phyloP scores from a whole-genome alignment of 2,888 invertebrate genomes.

The Acrobasis consociella region DNA sequence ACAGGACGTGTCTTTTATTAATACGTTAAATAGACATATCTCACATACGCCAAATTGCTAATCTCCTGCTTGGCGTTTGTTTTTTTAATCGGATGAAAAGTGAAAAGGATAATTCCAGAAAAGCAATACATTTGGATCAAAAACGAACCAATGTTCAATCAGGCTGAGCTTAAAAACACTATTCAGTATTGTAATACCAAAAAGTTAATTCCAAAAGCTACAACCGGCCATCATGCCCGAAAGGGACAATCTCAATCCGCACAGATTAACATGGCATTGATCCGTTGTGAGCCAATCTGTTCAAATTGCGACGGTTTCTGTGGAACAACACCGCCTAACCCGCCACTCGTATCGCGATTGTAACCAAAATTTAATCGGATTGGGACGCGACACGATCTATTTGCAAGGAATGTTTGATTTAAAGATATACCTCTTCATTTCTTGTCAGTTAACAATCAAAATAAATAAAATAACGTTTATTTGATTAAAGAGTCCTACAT shows the following conservation, averaged over 20 bases:
- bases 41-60: too few relatives aligned
- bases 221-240: slow-evolving; percentile 40
- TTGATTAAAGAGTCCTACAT: too few relatives aligned
- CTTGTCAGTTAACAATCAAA: background rate
- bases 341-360: slow-evolving; percentile 6
- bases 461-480: too few relatives aligned
- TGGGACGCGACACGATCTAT: slow-evolving; percentile 8
- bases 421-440: background rate
- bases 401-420: slow-evolving; percentile 6
- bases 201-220: slow-evolving; percentile 40
- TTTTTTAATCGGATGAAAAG: too few relatives aligned
- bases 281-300: slow-evolving; percentile 47
- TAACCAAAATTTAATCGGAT: slow-evolving; percentile 10
- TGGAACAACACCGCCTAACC: slow-evolving; percentile 26
- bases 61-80: too few relatives aligned
- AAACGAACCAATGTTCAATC: background rate
- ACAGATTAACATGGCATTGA: slow-evolving; percentile 49
- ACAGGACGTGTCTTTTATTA: too few relatives aligned
- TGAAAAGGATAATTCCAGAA: too few relatives aligned
- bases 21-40: too few relatives aligned
- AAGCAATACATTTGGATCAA: background rate
- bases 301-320: slow-evolving; percentile 44
- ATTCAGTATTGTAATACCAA: slow-evolving; percentile 30
- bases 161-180: background rate
- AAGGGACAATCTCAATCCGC: slow-evolving; percentile 47